Conservation (phyloP, 2,888 invertebrate genomes). For the Hypercompe scribonia region DNA sequence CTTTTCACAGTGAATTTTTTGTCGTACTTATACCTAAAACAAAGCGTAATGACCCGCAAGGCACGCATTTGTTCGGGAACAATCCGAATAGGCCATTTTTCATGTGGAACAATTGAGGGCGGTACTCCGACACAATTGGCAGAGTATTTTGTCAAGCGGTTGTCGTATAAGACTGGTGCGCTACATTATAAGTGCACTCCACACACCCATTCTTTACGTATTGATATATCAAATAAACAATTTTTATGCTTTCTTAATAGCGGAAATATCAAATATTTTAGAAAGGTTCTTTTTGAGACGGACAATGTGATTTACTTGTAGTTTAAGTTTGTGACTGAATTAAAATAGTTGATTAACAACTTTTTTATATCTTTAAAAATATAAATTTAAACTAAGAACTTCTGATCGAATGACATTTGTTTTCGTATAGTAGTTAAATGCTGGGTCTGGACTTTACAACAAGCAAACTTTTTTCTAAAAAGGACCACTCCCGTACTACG, state of each 20-base stretch:
- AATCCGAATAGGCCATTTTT: slow-evolving; percentile 86
- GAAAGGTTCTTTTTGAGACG: neutral
- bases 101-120: slow-evolving; percentile 86
- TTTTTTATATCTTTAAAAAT: too few relatives aligned
- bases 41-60: slow-evolving; percentile 86
- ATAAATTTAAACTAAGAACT: neutral
- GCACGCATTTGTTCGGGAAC: slow-evolving; percentile 85
- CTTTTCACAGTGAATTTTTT: slow-evolving; percentile 80
- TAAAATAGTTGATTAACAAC: neutral
- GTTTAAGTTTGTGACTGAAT: neutral
- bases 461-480: neutral
- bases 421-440: neutral
- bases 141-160: slow-evolving; percentile 85
- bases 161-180: slow-evolving; percentile 76
- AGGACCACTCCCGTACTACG: too few relatives aligned
- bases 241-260: neutral
- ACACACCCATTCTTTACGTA: slow-evolving; percentile 56
- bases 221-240: slow-evolving; percentile 8
- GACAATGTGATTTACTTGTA: neutral
- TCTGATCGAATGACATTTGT: neutral
- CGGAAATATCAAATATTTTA: neutral
- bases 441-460: neutral
- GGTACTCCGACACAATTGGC: slow-evolving; percentile 84
- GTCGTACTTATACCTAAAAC: slow-evolving; percentile 83
- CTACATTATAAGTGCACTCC: slow-evolving; percentile 78